Evolutionary conservation across 2,797 vertebrate species (phyloP).

Genomic region (Rhinella marina): DNA sequence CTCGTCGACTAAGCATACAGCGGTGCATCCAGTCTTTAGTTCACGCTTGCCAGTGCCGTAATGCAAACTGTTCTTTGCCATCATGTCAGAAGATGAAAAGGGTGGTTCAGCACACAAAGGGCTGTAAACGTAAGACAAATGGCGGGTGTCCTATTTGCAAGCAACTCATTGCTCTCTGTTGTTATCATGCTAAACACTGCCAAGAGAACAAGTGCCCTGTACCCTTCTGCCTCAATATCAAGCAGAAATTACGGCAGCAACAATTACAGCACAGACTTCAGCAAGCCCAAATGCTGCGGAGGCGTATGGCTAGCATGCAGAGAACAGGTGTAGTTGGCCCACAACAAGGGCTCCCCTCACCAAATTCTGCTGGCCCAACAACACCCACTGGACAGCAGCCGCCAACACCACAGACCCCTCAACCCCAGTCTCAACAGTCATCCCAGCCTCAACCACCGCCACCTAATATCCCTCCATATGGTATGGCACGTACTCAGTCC

Average conservation of each 20-base stretch:
- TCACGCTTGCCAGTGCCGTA: constrained; percentile 97
- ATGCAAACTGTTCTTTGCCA: constrained; percentile 95
- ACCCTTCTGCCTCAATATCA: constrained; percentile 98
- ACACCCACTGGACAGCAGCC: constrained; percentile 89
- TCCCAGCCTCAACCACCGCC: constrained; percentile 76
- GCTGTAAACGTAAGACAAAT: constrained; percentile 96
- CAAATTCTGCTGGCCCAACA: constrained; percentile 79
- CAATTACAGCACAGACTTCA: constrained; percentile 96
- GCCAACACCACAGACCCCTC: constrained; percentile 88
- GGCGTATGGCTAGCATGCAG: constrained; percentile 98
- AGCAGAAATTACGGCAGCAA: constrained; percentile 96
- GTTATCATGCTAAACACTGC: constrained; percentile 98
- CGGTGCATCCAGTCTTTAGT: constrained; percentile 98
- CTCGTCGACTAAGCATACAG: constrained; percentile 95
- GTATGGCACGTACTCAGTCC: constrained; percentile 79
- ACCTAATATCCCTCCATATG: constrained; percentile 82
- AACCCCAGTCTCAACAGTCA: constrained; percentile 76
- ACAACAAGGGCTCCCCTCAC: constrained; percentile 80
- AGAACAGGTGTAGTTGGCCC: constrained; percentile 81
- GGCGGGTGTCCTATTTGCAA: constrained; percentile 98
- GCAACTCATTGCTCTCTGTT: constrained; percentile 97
- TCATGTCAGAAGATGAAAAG: constrained; percentile 99
- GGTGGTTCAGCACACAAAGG: constrained; percentile 96
- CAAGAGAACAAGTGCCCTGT: constrained; percentile 99
- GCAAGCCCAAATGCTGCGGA: constrained; percentile 94